These are phyloP conservation scores for Bembecia ichneumoniformis DNA, from an alignment of 2,888 invertebrate species.

Conservation along the genomic window DNA sequence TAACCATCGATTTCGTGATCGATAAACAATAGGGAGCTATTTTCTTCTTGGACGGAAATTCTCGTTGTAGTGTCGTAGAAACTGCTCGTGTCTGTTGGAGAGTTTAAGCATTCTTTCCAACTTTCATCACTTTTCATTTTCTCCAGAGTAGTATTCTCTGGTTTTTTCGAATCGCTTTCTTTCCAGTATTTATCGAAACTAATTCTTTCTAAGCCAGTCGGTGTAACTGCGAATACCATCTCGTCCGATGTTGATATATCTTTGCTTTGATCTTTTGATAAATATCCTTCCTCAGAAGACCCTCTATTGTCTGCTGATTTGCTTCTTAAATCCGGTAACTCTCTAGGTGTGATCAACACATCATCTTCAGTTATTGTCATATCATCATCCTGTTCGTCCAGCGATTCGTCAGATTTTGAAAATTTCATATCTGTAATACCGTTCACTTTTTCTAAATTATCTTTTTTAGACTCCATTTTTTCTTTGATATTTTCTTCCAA, in stretches of 20 bases:
- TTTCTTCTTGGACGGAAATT: slow-evolving; percentile 55
- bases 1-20: slow-evolving; percentile 72
- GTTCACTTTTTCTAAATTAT: slow-evolving; percentile 30
- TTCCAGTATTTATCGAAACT: slow-evolving; percentile 68
- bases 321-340: slow-evolving; percentile 43
- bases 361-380: slow-evolving; percentile 68
- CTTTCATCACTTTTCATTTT: slow-evolving; percentile 56
- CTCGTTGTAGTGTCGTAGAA: slow-evolving; percentile 42
- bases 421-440: slow-evolving; percentile 40
- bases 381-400: slow-evolving; percentile 60
- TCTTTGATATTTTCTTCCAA: slow-evolving; percentile 23
- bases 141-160: slow-evolving; percentile 27
- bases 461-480: slow-evolving; percentile 13
- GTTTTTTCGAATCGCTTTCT: slow-evolving; percentile 38
- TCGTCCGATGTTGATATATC: slow-evolving; percentile 68
- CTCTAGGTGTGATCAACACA: slow-evolving; percentile 45
- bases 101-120: slow-evolving; percentile 57
- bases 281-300: slow-evolving; percentile 26
- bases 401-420: slow-evolving; percentile 57
- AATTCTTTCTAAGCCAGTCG: slow-evolving; percentile 64
- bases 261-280: slow-evolving; percentile 64
- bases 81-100: slow-evolving; percentile 38
- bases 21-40: slow-evolving; percentile 52
- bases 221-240: slow-evolving; percentile 69
- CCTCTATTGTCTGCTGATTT: slow-evolving; percentile 39